phyloP scores from a whole-genome alignment of 2,113 vertebrate genomes.

The Pipa parva region DNA sequence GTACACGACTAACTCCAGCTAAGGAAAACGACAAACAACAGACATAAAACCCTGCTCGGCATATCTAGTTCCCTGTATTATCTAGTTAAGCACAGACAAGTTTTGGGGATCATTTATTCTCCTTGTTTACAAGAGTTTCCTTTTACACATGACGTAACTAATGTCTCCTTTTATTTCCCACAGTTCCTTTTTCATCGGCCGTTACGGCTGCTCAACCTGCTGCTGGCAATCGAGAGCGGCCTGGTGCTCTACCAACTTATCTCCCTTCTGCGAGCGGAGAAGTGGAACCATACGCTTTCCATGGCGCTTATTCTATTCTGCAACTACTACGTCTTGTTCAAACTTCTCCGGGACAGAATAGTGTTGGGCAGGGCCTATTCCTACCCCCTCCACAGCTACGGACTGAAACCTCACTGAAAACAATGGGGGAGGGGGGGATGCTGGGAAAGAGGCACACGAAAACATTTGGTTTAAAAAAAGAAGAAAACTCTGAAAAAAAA shows the following conservation, averaged over 20 bases:
- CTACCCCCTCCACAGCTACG: slow-evolving; percentile 80
- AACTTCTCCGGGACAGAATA: slow-evolving; percentile 92
- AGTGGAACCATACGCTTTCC: slow-evolving; percentile 97
- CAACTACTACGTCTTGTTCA: slow-evolving; percentile 98
- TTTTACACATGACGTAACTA: no score
- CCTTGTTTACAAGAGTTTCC: no score
- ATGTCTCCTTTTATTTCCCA: slow-evolving; percentile 35
- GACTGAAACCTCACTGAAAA: slow-evolving; percentile 83
- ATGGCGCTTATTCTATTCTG: slow-evolving; percentile 97
- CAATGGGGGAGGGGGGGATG: rapidly evolving
- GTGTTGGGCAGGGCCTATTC: slow-evolving; percentile 95
- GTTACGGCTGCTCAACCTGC: slow-evolving; percentile 93
- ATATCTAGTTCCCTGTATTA: no score
- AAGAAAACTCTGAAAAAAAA: slow-evolving; percentile 74
- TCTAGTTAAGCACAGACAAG: no score
- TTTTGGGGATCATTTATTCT: no score
- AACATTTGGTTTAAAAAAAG: slow-evolving; percentile 54
- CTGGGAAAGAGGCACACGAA: slow-evolving; percentile 25
- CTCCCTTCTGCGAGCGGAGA: slow-evolving; percentile 91
- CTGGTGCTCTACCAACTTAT: slow-evolving; percentile 96
- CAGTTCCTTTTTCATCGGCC: slow-evolving; percentile 97
- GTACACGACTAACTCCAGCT: no score
- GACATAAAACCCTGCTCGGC: no score
- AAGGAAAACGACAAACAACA: no score
- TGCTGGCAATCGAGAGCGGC: slow-evolving; percentile 92